Evolutionary conservation across 2,888 invertebrate species (phyloP), one percentile per base, ranked within the genome.

Genomic region (Agonopterix alstromeriana): DNA sequence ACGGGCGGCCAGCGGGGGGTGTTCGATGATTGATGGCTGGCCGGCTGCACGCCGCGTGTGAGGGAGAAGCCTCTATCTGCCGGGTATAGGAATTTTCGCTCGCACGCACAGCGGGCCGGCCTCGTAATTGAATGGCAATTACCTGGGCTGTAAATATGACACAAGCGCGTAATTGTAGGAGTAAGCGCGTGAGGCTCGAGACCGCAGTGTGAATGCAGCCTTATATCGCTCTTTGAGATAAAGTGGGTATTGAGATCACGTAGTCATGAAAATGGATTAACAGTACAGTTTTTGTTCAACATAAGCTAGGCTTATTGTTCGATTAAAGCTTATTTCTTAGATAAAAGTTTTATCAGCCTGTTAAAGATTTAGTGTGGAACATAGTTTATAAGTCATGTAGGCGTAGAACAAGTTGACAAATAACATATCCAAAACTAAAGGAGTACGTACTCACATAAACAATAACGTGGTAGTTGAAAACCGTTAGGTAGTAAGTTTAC

Each of bases 141-240:
- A 89, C 88, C 89, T 86, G 86, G 77, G 82, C 86, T 85, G 89
- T 89, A 88, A 89, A 89, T 89, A 89, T 89, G 89, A 89, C 89
- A 87, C 86, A 87, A 78, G 86, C 84, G 82, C 83, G 84, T 87
- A 88, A 88, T 89, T 88, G 88, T 79, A 82, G 80, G 81, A 85
- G 82, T 79, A 78, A 78, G 79, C 77, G 80, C 77, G 80, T 78
- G 79, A 74, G 70, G 75, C 70, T 70, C 73, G 77, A 10, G 36
- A 77, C 77, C 81, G 78, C 81, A 76, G 69, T 69, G 72, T 70
- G 77, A 70, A 78, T 66, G 76, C 67, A 66, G 70, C 70, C 72
- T 82, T 27, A 27, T 27, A 27, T 27, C 27, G 27, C 27, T 27
- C 27, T 27, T 75, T 66, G 70, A 80, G 42, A 12, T 42, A 7